Base-by-base conservation (phyloP, 2,888 invertebrate species). In the Drosophila prolongata region DNA sequence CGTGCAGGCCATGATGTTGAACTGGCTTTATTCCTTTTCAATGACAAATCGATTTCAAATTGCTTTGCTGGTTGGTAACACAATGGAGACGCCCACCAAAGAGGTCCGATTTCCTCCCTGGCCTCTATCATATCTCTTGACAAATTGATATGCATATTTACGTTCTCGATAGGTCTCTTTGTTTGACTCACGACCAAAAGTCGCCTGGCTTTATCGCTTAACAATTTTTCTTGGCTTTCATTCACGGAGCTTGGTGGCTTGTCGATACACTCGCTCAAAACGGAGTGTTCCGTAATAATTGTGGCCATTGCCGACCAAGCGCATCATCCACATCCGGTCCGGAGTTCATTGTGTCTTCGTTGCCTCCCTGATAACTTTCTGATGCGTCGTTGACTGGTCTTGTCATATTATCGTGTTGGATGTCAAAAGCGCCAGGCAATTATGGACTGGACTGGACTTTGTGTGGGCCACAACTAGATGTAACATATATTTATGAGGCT, bases 331-430 rank as follows among this genome's bases (percentile, higher is more conserved):
- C 59, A 61, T 61, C 61, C 62, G 53, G 59, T 65, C 19, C 44
- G 40, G 8, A 37, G 73, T 47, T 58, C 49, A 59, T 50, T 46
- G 69, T 68, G 54, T 2, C 59, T 56, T 27, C 34, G 59, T 19
- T 42, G 62, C 24, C 24, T 50, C 60, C 44, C 56, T 76, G 79
- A 85, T 78, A 79, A 78, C 71, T 81, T 79, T 75, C n/a, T 70
- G 83, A 75, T 77, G 78, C 69, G 76, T 65, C 75, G 81, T 58
- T 84, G 89, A 87, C 78, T 87, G 67, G 79, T 76, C 86, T 68
- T 89, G 89, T 90, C 90, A 89, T 87, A 89, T 88, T 77, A 89
- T 88, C 87, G 73, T 78, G 79, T 85, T 56, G 73, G 82, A 70
- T 87, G 87, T 87, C 90, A 80, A 78, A 87, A 78, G 78, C 76